These are phyloP conservation scores for Bagarius yarrelli DNA, from an alignment of 2,113 vertebrate species.

Conservation along the genomic window DNA sequence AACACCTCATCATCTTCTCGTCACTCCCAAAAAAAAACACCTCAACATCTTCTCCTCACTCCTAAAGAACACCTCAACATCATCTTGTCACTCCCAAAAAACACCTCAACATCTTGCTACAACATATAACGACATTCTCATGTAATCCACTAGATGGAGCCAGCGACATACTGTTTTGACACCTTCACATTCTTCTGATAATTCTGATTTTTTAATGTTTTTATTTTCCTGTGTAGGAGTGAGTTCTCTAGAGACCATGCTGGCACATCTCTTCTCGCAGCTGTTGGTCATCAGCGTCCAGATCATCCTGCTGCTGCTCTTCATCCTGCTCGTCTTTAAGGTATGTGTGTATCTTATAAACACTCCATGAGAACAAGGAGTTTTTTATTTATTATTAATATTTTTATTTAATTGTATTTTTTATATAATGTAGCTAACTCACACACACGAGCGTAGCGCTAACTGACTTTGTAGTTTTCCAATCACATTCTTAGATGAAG, in stretches of 20 bases:
- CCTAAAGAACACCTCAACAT: no score
- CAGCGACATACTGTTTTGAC: background rate
- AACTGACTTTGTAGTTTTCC: no score
- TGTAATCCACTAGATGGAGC: slow-evolving; percentile 11
- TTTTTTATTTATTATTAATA: background rate
- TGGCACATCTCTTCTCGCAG: slow-evolving; percentile 78
- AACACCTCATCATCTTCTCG: no score
- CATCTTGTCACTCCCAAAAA: background rate
- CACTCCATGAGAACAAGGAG: background rate
- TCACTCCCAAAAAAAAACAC: no score
- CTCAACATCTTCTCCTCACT: no score
- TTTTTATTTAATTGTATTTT: no score
- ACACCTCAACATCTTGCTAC: no score
- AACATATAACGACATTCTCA: background rate
- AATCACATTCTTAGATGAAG: no score
- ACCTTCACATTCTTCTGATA: background rate
- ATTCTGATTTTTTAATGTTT: background rate
- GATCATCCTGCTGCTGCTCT: slow-evolving; percentile 73
- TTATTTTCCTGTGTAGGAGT: slow-evolving; percentile 62
- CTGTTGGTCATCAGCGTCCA: slow-evolving; percentile 77
- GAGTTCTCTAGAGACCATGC: slow-evolving; percentile 74
- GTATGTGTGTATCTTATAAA: slow-evolving; percentile 49
- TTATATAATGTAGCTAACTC: no score
- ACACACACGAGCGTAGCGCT: no score
- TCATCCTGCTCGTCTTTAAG: slow-evolving; percentile 75